Percentiles rank a stretch among this genome's conserved stretches.
Evolutionary conservation across 1,140 invertebrate species (phyloP).

Genomic region (Littorina saxatilis): DNA sequence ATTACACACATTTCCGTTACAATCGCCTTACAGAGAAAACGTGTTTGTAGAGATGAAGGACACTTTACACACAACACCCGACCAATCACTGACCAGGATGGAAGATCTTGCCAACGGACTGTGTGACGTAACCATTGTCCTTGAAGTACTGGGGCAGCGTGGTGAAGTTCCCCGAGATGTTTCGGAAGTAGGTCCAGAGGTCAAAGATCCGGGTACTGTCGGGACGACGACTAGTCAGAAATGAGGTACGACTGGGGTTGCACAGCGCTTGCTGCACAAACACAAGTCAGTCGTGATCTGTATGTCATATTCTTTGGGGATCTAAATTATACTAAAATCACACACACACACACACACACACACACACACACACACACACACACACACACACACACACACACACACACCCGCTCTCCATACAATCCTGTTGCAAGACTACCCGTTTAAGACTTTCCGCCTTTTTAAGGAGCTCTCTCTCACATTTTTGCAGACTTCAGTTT

Average conservation of each 20-base stretch:
- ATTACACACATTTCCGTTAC: not conserved
- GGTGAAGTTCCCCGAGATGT: too few species aligned
- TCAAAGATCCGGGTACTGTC: not conserved
- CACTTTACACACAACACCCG: not conserved
- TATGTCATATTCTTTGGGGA: not conserved
- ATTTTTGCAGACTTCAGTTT: too few species aligned
- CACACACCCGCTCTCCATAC: too few species aligned
- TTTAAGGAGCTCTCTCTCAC: too few species aligned
- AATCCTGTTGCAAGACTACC: too few species aligned
- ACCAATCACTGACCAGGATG: too few species aligned
- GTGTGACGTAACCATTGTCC: too few species aligned
- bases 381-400: not conserved
- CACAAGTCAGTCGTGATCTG: not conserved
- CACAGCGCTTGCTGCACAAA: constrained; percentile 9
- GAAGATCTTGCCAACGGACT: too few species aligned
- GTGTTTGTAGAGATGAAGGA: not conserved
- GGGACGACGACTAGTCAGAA: not conserved
- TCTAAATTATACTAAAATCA: not conserved
- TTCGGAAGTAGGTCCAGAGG: not conserved
- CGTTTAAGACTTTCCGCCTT: too few species aligned
- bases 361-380: not conserved
- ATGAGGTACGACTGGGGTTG: not conserved
- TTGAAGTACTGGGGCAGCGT: too few species aligned
- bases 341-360: not conserved
- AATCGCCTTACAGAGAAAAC: not conserved